phyloP scores from a whole-genome alignment of 2,797 vertebrate species.

The Siniperca obscura region DNA sequence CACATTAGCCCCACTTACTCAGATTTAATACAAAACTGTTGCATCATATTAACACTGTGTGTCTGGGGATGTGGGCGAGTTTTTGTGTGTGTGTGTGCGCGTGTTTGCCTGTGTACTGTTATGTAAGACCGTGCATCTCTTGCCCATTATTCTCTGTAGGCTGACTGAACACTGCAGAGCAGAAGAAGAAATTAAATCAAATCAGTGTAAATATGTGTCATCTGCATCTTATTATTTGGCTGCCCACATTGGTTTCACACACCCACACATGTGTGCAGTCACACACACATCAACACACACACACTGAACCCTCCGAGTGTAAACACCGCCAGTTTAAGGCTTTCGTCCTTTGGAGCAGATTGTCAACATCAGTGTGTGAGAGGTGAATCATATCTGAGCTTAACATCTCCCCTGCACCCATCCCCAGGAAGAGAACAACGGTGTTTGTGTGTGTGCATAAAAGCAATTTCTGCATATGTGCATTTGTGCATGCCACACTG shows the following conservation, averaged over 20 bases:
- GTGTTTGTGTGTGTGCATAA: constrained; percentile 18
- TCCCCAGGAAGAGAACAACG: constrained; percentile 20
- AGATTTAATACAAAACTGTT: constrained; percentile 68
- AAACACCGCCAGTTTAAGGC: constrained; percentile 26
- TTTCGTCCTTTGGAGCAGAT: constrained; percentile 56
- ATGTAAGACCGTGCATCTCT: constrained; percentile 69
- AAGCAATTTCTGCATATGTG: background rate
- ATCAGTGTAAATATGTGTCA: constrained; percentile 69
- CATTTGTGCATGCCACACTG: background rate
- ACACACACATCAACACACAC: constrained; percentile 9
- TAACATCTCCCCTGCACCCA: constrained; percentile 23
- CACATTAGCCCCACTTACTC: constrained; percentile 68
- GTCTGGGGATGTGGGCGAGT: constrained; percentile 17
- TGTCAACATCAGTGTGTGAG: constrained; percentile 71
- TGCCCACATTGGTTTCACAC: constrained; percentile 24
- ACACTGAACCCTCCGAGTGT: constrained; percentile 16
- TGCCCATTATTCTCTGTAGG: constrained; percentile 75
- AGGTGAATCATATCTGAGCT: constrained; percentile 71
- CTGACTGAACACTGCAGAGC: constrained; percentile 71
- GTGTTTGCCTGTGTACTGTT: constrained; percentile 50
- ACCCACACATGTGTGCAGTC: constrained; percentile 13
- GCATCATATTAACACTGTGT: constrained; percentile 61
- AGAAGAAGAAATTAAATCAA: constrained; percentile 69
- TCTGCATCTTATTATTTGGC: constrained; percentile 48
- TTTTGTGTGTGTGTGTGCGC: constrained; percentile 43